phyloP scores from a whole-genome alignment of 2,888 invertebrate genomes.

The Saturnia japonica region DNA sequence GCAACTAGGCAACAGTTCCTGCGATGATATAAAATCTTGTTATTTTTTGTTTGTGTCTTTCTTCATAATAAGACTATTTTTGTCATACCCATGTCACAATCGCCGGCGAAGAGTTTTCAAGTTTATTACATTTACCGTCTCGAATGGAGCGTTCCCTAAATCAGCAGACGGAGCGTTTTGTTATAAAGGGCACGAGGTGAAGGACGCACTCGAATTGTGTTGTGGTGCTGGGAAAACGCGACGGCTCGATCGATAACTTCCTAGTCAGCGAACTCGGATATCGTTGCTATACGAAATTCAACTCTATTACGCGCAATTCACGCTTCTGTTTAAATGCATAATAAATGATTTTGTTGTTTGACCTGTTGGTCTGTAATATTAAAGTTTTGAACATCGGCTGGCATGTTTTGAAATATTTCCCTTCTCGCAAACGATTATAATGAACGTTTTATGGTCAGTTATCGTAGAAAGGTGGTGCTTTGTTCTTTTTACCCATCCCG shows the following conservation, averaged over 20 bases:
- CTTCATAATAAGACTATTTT: background rate
- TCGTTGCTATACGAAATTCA: constrained; percentile 32
- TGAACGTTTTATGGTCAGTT: background rate
- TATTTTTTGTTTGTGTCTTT: background rate
- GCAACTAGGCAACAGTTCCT: background rate
- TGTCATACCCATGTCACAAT: background rate
- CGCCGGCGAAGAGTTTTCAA: background rate
- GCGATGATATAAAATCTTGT: background rate
- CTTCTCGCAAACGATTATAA: background rate
- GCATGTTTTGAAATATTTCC: background rate
- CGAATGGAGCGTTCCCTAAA: constrained; percentile 12
- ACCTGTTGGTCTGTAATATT: constrained; percentile 47
- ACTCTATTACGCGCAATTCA: constrained; percentile 30
- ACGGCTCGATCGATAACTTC: constrained; percentile 65
- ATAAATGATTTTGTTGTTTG: constrained; percentile 32
- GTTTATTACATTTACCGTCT: constrained; percentile 2
- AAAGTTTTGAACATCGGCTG: background rate
- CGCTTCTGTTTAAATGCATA: constrained; percentile 23
- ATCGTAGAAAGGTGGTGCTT: background rate
- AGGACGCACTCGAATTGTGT: constrained; percentile 31
- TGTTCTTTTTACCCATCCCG: background rate
- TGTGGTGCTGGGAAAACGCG: constrained; percentile 49
- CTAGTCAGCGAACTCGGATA: constrained; percentile 28
- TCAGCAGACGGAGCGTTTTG: constrained; percentile 18
- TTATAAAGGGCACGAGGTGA: constrained; percentile 25